Evolutionary conservation across 2,113 vertebrate species (phyloP).

Genomic region (Melierax canorus): DNA sequence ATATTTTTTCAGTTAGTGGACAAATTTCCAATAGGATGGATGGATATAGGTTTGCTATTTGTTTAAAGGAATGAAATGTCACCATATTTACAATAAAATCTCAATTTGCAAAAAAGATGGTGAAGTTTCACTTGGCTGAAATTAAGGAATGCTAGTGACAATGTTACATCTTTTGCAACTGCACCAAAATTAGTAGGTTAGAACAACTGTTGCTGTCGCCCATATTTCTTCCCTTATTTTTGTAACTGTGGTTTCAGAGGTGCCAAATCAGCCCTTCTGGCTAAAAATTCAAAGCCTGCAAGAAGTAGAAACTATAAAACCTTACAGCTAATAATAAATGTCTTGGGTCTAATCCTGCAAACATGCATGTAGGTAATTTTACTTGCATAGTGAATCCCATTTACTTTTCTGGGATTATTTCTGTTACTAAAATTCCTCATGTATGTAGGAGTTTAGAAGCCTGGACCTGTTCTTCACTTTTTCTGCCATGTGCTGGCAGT

Average conservation of each 20-base stretch:
- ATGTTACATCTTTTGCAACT: not conserved
- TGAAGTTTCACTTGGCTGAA: not conserved
- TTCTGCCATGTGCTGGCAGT: slow-evolving; percentile 15
- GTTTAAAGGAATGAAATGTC: not conserved
- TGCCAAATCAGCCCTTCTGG: not conserved
- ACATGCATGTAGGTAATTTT: not conserved
- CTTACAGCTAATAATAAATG: not conserved
- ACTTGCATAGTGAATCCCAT: not conserved
- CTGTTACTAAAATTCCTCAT: not conserved
- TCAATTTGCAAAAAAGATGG: not conserved
- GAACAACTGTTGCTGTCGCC: not conserved
- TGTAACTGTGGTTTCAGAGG: not conserved
- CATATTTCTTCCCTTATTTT: not conserved
- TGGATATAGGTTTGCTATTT: not conserved
- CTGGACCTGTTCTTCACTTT: not conserved
- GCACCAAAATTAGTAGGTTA: not conserved
- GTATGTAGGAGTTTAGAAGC: not conserved
- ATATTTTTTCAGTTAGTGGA: not conserved
- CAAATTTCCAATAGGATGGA: not conserved
- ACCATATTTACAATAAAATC: not conserved
- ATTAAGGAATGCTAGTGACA: not conserved
- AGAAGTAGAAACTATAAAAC: not conserved
- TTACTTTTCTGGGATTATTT: not conserved
- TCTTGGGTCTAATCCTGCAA: not conserved
- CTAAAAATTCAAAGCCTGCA: not conserved